Evolutionary conservation across 2,888 invertebrate species (phyloP).

Genomic region (Drosophila trichaetosa): DNA sequence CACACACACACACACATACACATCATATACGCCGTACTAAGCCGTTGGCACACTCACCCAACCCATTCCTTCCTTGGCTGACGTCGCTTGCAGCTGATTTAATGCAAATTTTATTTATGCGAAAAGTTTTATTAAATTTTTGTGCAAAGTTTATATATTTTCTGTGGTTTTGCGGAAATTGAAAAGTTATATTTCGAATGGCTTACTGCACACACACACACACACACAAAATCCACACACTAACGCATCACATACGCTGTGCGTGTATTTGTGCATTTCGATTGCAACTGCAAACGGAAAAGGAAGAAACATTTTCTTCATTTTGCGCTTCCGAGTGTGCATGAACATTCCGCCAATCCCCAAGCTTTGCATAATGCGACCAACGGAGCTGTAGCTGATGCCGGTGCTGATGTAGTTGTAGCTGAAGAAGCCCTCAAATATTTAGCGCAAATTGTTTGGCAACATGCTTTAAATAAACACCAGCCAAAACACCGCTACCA

Average conservation of each 20-base stretch:
- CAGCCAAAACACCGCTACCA: slow-evolving; percentile 35
- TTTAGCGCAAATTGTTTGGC: slow-evolving; percentile 74
- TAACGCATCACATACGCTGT: slow-evolving; percentile 8
- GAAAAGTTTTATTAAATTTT: slow-evolving; percentile 84
- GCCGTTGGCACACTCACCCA: slow-evolving; percentile 45
- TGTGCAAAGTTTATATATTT: slow-evolving; percentile 81
- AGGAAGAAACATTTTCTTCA: slow-evolving; percentile 78
- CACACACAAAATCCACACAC: slow-evolving; percentile 16
- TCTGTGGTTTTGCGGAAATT: slow-evolving; percentile 83
- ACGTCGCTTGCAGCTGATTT: slow-evolving; percentile 80
- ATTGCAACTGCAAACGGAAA: slow-evolving; percentile 71
- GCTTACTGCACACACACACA: slow-evolving; percentile 57
- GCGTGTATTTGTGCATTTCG: slow-evolving; percentile 47
- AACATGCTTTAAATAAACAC: slow-evolving; percentile 78
- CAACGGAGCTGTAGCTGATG: neutral
- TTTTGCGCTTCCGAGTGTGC: slow-evolving; percentile 66
- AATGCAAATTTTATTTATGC: slow-evolving; percentile 84
- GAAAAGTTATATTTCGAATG: slow-evolving; percentile 82
- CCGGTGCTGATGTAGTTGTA: neutral
- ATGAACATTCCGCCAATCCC: slow-evolving; percentile 65
- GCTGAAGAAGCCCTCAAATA: slow-evolving; percentile 54
- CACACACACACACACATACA: slow-evolving; percentile 18
- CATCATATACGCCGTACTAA: slow-evolving; percentile 52
- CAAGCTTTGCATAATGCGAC: slow-evolving; percentile 53
- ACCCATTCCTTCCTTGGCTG: slow-evolving; percentile 9